phyloP scores from a whole-genome alignment of 2,113 vertebrate genomes.

The Lanius ludovicianus region DNA sequence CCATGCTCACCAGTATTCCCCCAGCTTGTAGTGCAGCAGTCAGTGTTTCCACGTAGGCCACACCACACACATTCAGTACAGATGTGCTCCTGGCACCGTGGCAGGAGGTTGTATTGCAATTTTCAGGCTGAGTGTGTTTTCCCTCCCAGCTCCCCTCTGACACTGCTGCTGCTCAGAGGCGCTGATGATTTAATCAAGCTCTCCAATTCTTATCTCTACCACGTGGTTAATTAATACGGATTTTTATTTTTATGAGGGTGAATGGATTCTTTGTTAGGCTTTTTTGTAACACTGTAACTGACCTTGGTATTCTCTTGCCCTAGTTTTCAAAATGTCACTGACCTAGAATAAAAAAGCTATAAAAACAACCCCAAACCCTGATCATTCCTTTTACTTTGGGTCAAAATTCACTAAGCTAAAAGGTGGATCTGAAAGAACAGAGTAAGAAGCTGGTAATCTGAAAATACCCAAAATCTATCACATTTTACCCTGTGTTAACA shows the following conservation, averaged over 20 bases:
- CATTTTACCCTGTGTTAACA: neutral
- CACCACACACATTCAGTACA: neutral
- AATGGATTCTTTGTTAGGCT: conserved; percentile 76
- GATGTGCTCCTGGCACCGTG: neutral
- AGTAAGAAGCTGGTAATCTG: neutral
- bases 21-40: neutral
- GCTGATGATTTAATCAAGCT: conserved; percentile 61
- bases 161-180: neutral
- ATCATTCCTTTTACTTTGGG: neutral
- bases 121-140: conserved; percentile 21
- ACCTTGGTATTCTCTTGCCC: conserved; percentile 74
- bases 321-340: conserved; percentile 70
- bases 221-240: conserved; percentile 74
- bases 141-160: neutral
- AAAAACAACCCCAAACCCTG: neutral
- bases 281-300: conserved; percentile 62
- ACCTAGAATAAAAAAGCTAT: conserved; percentile 68
- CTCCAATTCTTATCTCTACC: conserved; percentile 60
- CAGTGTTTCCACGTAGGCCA: neutral
- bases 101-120: neutral
- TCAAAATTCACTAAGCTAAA: conserved; percentile 12
- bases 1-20: neutral
- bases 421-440: neutral
- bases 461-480: neutral
- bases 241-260: conserved; percentile 73